Conservation (phyloP, 1,140 invertebrate species). For the Helicoverpa armigera region DNA sequence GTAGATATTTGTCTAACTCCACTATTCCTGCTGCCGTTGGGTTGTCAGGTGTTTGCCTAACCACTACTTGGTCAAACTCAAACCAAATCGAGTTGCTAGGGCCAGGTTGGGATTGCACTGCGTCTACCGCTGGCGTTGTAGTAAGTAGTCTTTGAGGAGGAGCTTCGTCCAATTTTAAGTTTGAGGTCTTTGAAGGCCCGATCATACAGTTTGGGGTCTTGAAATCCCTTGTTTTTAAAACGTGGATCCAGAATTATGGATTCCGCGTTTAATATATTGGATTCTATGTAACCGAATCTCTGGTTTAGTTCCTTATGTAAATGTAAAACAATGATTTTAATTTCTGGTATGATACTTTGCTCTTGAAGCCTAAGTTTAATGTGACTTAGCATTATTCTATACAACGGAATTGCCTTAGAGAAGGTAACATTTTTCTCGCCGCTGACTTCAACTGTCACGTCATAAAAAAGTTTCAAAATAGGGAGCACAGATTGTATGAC, state of each 20-base stretch:
- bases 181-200: not conserved
- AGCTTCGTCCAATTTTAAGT: not conserved
- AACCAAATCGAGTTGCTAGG: not conserved
- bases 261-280: not conserved
- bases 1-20: constrained; percentile 55
- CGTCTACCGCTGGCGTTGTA: not conserved
- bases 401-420: constrained; percentile 19
- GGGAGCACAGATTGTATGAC: not conserved
- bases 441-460: constrained; percentile 17
- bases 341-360: not conserved
- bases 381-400: not conserved
- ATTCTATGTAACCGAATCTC: not conserved
- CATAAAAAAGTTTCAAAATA: constrained; percentile 8
- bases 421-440: constrained; percentile 27
- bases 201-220: not conserved
- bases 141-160: not conserved
- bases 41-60: constrained; percentile 9
- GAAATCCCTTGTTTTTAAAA: constrained; percentile 14
- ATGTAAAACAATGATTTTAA: not conserved
- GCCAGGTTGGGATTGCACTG: not conserved
- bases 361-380: not conserved
- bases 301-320: not conserved
- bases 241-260: not conserved
- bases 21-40: constrained; percentile 50
- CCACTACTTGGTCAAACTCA: constrained; percentile 24